Evolutionary conservation across 2,113 vertebrate genomes (phyloP), one percentile per base, ranked within the genome.

Genomic region (Typhlomys cinereus): DNA sequence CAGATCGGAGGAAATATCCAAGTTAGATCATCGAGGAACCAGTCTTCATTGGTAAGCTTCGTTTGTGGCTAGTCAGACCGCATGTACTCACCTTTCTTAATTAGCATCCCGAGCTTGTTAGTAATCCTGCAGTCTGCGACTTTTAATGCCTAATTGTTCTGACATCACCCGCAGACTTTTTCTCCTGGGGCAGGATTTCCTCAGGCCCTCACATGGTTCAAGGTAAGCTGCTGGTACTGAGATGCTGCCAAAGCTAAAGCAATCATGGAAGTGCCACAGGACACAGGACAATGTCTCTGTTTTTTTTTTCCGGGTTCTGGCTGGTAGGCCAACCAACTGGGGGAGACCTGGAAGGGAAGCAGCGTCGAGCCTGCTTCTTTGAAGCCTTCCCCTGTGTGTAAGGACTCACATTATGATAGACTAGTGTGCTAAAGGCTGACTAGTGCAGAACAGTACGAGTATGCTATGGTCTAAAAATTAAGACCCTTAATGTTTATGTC

Each of bases 161-260:
- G 90, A 90, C 48, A n/a, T 82, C 80, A 92, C 95, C 92, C 0
- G 0, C 90, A 50, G 11, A n/a, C 84, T 92, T 92, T 83, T 44
- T 81, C 96, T 96, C 90, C 84, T 64, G 79, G 70, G 95, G 57
- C 91, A 92, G 4, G 59, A 2, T 94, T 95, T 96, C 90, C 84
- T 94, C 61, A 92, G 18, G 61, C 91, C 91, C 85, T 94, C 89
- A 66, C 89, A 61, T 46, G 71, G 90, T 83, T 94, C 76, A 25
- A 4, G 85, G 41, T 90, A 52, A 79, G 82, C 39, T 86, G 73
- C 64, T 41, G 48, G 81, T 95, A 50, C 61, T 8, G 54, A 70
- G 75, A 67, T 79, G 21, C 67, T 97, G 89, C 91, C 85, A 96
- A 80, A 50, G 90, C 54, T 61, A 9, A 88, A 80, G 66, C 81